Evolutionary conservation across 2,888 invertebrate species (phyloP).

Genomic region (Brenthis ino): DNA sequence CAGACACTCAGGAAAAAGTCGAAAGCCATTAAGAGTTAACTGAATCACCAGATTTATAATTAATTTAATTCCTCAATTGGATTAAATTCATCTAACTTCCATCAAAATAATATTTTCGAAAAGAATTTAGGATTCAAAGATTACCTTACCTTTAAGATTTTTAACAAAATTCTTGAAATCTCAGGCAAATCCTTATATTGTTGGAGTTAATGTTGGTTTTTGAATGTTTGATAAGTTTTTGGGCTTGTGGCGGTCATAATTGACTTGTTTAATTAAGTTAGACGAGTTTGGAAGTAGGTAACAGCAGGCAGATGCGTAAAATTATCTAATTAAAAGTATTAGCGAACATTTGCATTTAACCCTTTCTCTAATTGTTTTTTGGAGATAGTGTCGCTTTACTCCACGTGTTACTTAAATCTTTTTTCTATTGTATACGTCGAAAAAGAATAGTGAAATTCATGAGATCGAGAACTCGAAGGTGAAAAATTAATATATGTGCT

Average conservation of each 20-base stretch:
- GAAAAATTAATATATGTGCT: too few species aligned
- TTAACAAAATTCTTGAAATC: slow-evolving; percentile 13
- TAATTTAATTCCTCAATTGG: slow-evolving; percentile 27
- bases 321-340: slow-evolving; percentile 50
- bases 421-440: too few species aligned
- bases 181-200: neutral
- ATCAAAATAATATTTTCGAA: slow-evolving; percentile 38
- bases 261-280: slow-evolving; percentile 41
- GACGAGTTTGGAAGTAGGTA: slow-evolving; percentile 43
- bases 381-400: neutral
- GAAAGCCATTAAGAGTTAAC: neutral
- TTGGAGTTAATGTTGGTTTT: slow-evolving; percentile 11
- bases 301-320: slow-evolving; percentile 47
- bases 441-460: too few species aligned
- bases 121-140: slow-evolving; percentile 37
- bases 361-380: slow-evolving; percentile 32
- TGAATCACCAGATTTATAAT: slow-evolving; percentile 14
- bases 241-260: slow-evolving; percentile 22
- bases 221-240: neutral
- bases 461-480: too few species aligned
- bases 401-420: too few species aligned
- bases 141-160: slow-evolving; percentile 32
- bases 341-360: slow-evolving; percentile 46
- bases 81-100: slow-evolving; percentile 46
- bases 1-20: neutral